Base-by-base conservation (phyloP, 2,113 vertebrate species). In the Apteryx owenii region DNA sequence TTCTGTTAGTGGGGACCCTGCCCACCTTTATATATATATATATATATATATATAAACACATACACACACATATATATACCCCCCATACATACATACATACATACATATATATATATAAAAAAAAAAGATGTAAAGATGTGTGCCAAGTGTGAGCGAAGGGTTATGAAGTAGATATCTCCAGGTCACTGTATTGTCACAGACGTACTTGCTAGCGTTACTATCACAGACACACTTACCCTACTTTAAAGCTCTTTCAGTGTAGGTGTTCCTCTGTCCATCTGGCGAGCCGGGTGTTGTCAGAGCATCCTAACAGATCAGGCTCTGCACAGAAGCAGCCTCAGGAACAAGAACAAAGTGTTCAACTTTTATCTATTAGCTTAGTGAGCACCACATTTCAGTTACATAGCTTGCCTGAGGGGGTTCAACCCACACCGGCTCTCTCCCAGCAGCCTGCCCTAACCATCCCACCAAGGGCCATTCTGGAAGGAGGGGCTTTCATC, bases 161-260 rank as follows among this genome's bases (percentile, higher is more conserved):
- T 28, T 18, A 72, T 28, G 65, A 5, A 0, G 1, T 48, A 62
- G 22, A 33, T 78, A 17, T 23, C 40, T 33, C 42, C 54, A 18
- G 29, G 36, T n/a, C 19, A 17, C 0, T 0, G 54, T 42, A 5
- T 33, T 0, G 0, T 26, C 72, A 73, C 4, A 9, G 75, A 23
- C 23, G 2, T 5, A 21, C 2, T 31, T 40, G 15, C 36, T 80
- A 89, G 42, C 0, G 0, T 50, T 56, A 2, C n/a, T 73, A 53
- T 5, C 2, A 2, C 77, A 73, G 58, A 61, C 36, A 21, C 44
- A 14, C 28, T 73, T 81, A 66, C 73, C 69, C 87, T 50, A 29
- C 44, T 40, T 46, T 46, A 46, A 46, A 46, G 44, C 44, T 46
- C 42, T 46, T 5, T 66, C 46, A 58, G 77, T n/a, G 40, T 58